phyloP scores from a whole-genome alignment of 2,797 vertebrate species.

The Echiichthys vipera region DNA sequence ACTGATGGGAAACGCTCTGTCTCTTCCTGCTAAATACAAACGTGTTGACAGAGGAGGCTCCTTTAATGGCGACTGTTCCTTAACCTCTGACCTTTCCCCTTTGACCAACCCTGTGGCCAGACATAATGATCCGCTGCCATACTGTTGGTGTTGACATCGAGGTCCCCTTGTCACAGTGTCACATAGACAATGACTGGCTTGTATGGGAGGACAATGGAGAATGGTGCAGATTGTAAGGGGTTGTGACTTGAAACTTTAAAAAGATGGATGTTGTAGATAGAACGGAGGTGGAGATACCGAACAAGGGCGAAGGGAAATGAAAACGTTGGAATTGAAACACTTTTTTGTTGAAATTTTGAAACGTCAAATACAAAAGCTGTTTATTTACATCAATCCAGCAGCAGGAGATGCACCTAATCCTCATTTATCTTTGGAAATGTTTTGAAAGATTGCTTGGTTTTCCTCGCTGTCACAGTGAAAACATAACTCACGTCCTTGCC shows the following conservation, averaged over 20 bases:
- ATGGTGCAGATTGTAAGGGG: conserved; percentile 26
- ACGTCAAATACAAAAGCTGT: neutral
- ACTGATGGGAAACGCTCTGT: conserved; percentile 51
- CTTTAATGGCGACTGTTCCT: conserved; percentile 66
- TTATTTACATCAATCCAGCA: conserved; percentile 15
- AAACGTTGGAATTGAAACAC: conserved; percentile 1
- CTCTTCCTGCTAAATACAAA: conserved; percentile 73
- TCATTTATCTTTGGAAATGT: conserved; percentile 6
- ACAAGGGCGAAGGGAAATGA: neutral
- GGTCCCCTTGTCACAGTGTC: conserved; percentile 66
- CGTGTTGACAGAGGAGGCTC: conserved; percentile 77
- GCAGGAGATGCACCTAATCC: conserved; percentile 9
- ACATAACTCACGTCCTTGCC: conserved; percentile 17
- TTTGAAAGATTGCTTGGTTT: conserved; percentile 19
- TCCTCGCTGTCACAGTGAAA: neutral
- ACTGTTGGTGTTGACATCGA: conserved; percentile 69
- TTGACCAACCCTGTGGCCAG: conserved; percentile 64
- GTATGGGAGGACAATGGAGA: conserved; percentile 66
- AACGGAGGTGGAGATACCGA: neutral
- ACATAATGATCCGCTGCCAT: conserved; percentile 64
- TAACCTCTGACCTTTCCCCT: conserved; percentile 71
- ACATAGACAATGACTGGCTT: conserved; percentile 67
- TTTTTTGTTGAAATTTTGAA: neutral
- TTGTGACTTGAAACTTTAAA: conserved; percentile 55
- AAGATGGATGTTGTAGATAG: conserved; percentile 57